Percentiles rank a stretch among this genome's conserved stretches.
Conservation (phyloP, 2,113 vertebrate species). For the Phyllopteryx taeniolatus region DNA sequence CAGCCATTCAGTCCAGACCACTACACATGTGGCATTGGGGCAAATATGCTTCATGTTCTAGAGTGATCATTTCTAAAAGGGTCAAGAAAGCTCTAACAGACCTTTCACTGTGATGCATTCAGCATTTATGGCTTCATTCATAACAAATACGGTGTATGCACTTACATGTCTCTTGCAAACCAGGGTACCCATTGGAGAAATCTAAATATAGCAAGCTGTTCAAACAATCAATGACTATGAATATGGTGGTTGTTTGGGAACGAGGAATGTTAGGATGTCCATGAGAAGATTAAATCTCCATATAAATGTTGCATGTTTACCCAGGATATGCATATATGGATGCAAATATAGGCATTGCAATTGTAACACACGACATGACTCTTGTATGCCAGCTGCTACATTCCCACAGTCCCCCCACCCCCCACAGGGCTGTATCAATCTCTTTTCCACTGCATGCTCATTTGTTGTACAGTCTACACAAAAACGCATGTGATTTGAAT, state of each 20-base stretch:
- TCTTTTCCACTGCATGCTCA: neutral
- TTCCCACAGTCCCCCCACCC: conserved; percentile 29
- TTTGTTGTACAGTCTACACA: conserved; percentile 12
- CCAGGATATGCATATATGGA: no score
- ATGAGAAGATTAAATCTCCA: neutral
- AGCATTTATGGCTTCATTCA: conserved; percentile 46
- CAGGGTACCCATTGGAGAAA: conserved; percentile 41
- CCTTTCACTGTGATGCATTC: conserved; percentile 1
- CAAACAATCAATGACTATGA: conserved; percentile 55
- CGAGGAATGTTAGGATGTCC: conserved; percentile 11
- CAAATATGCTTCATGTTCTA: conserved; percentile 2
- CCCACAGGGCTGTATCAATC: conserved; percentile 13
- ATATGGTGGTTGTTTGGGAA: conserved; percentile 9
- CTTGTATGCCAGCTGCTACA: conserved; percentile 45
- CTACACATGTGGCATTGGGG: neutral
- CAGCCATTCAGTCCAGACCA: conserved; percentile 1
- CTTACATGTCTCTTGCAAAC: conserved; percentile 37
- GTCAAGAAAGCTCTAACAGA: conserved; percentile 14
- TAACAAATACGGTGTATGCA: conserved; percentile 38
- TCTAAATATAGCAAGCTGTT: conserved; percentile 61
- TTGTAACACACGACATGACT: conserved; percentile 21
- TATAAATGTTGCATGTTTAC: neutral
- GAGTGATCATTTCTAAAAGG: conserved; percentile 5
- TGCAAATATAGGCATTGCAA: neutral
- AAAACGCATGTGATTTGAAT: conserved; percentile 63